These are phyloP conservation scores for Glossophaga mutica DNA, from an alignment of 2,797 vertebrate genomes.

Conservation along the genomic window DNA sequence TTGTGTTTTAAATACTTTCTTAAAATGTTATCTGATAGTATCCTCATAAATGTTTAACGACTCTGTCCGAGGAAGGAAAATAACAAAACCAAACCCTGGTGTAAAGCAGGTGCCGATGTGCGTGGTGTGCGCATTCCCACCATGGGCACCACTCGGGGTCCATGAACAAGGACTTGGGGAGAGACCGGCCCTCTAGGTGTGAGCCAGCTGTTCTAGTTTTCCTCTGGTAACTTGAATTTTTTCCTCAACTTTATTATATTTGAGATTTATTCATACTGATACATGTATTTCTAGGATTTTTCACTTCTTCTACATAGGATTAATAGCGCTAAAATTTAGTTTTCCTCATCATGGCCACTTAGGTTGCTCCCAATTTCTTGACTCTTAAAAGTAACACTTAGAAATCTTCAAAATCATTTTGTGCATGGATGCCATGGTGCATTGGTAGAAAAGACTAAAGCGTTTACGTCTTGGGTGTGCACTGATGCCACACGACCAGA, in stretches of 20 bases:
- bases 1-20: conserved; percentile 4
- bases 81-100: neutral
- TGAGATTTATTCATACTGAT: neutral
- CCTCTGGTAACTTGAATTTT: neutral
- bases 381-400: neutral
- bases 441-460: neutral
- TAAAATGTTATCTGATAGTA: neutral
- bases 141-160: neutral
- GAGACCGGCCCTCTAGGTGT: neutral
- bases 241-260: neutral
- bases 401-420: neutral
- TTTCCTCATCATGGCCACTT: conserved; percentile 1
- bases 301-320: neutral
- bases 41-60: conserved; percentile 6
- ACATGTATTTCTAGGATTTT: neutral
- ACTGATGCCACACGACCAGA: neutral
- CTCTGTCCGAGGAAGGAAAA: neutral
- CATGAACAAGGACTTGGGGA: neutral
- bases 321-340: neutral
- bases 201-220: neutral
- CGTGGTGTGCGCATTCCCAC: neutral
- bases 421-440: neutral
- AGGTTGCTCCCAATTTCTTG: neutral
- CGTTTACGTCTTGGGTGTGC: neutral
- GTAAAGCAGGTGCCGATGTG: conserved; percentile 3